A percentile compares a stretch with the other conserved stretches of the same genome.
Evolutionary conservation across 2,113 vertebrate species (phyloP).

Genomic region (Lipophrys pholis): DNA sequence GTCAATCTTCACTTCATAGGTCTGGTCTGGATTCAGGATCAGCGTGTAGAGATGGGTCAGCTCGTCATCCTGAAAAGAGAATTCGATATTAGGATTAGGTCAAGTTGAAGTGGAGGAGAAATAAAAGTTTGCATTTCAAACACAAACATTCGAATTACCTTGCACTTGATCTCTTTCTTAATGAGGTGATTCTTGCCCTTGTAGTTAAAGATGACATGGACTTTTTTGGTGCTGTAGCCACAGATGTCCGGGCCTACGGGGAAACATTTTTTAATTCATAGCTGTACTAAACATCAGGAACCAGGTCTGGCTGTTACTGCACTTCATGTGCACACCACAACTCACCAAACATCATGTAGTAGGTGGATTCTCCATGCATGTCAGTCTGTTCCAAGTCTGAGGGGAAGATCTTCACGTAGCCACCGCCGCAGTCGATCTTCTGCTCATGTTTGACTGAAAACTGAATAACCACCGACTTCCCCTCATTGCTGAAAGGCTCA

Average conservation of each 20-base stretch:
- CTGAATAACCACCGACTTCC: constrained; percentile 86
- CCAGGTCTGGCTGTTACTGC: neutral
- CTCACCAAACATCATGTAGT: constrained; percentile 93
- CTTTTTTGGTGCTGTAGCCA: constrained; percentile 91
- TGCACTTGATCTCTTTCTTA: constrained; percentile 90
- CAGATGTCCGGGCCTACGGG: constrained; percentile 91
- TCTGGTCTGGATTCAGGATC: constrained; percentile 87
- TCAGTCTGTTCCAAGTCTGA: constrained; percentile 84
- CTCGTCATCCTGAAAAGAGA: constrained; percentile 82
- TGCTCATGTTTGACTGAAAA: constrained; percentile 92
- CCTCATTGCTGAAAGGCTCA: constrained; percentile 88
- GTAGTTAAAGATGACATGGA: constrained; percentile 92
- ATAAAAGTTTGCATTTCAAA: too few species aligned
- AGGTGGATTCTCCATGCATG: constrained; percentile 85
- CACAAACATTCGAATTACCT: constrained; percentile 74
- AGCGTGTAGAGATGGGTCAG: constrained; percentile 89
- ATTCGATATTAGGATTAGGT: neutral
- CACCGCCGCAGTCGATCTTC: constrained; percentile 91
- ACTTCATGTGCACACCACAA: neutral
- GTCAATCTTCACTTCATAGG: constrained; percentile 87
- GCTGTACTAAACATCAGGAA: neutral
- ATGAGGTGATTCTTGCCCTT: constrained; percentile 90
- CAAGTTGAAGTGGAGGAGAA: neutral
- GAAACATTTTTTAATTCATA: neutral
- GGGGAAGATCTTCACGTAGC: constrained; percentile 90